A percentile compares a stretch with the other conserved stretches of the same genome.
Evolutionary conservation across 2,797 vertebrate species (phyloP).

Genomic region (Epinephelus awoara): DNA sequence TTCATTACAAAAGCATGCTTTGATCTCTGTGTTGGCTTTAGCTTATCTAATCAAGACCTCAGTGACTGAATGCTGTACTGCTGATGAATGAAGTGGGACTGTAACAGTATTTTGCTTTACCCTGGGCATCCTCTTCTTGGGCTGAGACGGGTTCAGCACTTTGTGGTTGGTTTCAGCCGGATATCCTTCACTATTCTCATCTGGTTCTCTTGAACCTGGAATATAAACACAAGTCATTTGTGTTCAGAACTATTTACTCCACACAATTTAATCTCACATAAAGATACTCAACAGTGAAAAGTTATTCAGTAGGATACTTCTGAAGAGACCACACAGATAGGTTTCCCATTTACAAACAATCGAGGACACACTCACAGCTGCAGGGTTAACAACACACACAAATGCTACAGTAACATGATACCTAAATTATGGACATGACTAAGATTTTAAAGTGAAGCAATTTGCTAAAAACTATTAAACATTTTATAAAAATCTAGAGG

Average conservation of each 20-base stretch:
- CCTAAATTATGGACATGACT: neutral
- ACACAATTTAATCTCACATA: neutral
- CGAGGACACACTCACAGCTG: too few species aligned
- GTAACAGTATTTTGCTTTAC: slow-evolving; percentile 71
- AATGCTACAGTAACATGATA: neutral
- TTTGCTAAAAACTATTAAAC: neutral
- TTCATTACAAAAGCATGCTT: neutral
- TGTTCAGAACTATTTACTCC: neutral
- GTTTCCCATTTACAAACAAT: neutral
- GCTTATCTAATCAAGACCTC: neutral
- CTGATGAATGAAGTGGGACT: neutral
- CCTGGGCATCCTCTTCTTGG: slow-evolving; percentile 93
- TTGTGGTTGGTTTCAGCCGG: slow-evolving; percentile 83
- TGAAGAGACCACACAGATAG: too few species aligned
- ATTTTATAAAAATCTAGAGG: too few species aligned
- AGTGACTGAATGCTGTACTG: neutral
- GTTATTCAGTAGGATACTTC: neutral
- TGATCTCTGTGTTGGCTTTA: neutral
- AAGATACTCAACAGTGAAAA: neutral
- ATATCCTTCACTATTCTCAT: slow-evolving; percentile 84
- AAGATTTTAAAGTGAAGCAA: neutral
- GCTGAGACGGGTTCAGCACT: slow-evolving; percentile 85
- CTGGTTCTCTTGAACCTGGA: slow-evolving; percentile 87
- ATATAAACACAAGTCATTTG: slow-evolving; percentile 5
- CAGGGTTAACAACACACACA: neutral